Base-by-base conservation (phyloP, 2,888 invertebrate species). In the Agrilus biguttatus region DNA sequence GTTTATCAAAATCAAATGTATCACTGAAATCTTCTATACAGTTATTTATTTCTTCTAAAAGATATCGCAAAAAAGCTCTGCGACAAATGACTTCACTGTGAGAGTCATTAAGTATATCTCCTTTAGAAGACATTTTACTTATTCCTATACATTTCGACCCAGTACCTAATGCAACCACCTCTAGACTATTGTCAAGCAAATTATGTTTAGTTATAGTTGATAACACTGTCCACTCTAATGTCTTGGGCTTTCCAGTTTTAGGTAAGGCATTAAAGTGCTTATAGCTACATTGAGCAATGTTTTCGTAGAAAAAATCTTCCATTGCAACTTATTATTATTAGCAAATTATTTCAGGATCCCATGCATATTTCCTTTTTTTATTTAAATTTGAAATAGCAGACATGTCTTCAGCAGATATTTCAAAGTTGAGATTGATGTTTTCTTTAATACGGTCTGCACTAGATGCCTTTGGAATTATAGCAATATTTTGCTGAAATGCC, bases 141-240 rank as follows among this genome's bases (percentile, higher is more conserved):
- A 73, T 70, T 1, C 92, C 91, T 48, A 95, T 74, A 63, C 93
- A 95, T 69, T 92, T 95, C 0, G 93, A 84, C 1, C 95, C 95
- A 3, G 89, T 89, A 2, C 88, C 91, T 42, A 92, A 61, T n/a
- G 91, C 74, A 21, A 91, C 78, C 4, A 91, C 77, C 58, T 75
- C 70, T 33, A 66, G 53, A 6, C 56, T 52, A 37, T 63, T 54
- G 10, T 40, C 44, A 36, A 49, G 60, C 40, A 49, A 52, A 41
- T 78, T 62, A 52, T 70, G 66, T 59, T 73, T 61, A 12, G 89
- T 70, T 36, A 92, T 70, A 48, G 81, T 81, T 0, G 89, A 78
- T 28, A 92, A 60, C 14, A 88, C 75, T 2, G 91, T 90, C 91
- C 92, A 93, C 65, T 93, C 86, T 44, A 66, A 69, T 28, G 60